Base-by-base conservation (phyloP, 2,888 invertebrate species). In the Apodemia zela region DNA sequence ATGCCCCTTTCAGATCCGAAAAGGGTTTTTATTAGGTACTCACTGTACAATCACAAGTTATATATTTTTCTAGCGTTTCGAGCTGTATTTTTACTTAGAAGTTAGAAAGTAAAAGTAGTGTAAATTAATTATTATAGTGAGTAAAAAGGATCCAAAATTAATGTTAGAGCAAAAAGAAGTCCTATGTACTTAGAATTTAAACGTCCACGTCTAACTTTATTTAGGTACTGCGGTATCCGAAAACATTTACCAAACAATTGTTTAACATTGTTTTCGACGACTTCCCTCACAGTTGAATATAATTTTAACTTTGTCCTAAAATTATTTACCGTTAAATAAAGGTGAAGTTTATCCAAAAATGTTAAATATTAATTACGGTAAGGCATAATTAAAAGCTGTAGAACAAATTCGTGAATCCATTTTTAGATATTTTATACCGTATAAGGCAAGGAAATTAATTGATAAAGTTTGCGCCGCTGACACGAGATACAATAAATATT, bases 401-500 rank as follows among this genome's bases (percentile, higher is more conserved):
- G 6, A 54, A 54, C 25, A 51, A 51, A 54, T 54, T 54, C 54
- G 13, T 21, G 25, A 11, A 63, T 59, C 25, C 60, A 65, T 66
- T 67, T 68, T 67, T 67, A 63, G 61, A 61, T 64, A 68, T 72
- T 75, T 73, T 73, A 72, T 71, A 68, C 66, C 65, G 66, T 58
- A 66, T 67, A 71, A 67, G 66, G 68, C 63, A 63, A 68, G 73
- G 71, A 73, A 78, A 80, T 79, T 82, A 81, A 81, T 81, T 79
- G 77, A 76, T 72, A 79, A 81, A 80, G 79, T 81, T 81, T 69
- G 65, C 65, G 61, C 59, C 69, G 71, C 67, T 68, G 69, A 71
- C 75, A 72, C 73, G 68, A 66, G 65, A 66, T 58, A 61, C 59
- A 63, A 66, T 65, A 63, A 61, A 66, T 66, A 65, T 65, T 65